Conservation (phyloP, 2,113 vertebrate species). For the Cololabis saira region DNA sequence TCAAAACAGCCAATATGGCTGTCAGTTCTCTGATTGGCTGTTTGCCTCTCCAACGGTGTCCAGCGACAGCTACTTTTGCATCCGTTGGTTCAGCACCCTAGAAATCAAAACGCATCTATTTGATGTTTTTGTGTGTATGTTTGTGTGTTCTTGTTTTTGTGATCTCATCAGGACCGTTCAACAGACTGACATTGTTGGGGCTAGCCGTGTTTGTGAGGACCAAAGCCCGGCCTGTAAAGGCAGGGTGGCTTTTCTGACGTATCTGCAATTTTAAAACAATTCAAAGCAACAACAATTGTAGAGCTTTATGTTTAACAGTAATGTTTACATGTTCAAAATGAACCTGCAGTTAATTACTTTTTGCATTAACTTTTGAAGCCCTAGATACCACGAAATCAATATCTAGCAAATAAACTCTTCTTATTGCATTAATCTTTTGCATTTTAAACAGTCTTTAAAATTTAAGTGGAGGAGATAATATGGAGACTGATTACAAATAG, state of each 20-base stretch:
- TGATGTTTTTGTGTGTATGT: too few species aligned
- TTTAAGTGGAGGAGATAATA: neutral
- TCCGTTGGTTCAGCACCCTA: too few species aligned
- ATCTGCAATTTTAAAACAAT: conserved; percentile 20
- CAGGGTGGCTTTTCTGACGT: neutral
- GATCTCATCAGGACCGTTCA: too few species aligned
- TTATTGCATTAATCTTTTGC: neutral
- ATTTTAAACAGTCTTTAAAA: conserved; percentile 11
- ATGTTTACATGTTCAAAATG: conserved; percentile 7
- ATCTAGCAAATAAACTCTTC: neutral
- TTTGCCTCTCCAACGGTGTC: too few species aligned
- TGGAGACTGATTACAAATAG: conserved; percentile 19
- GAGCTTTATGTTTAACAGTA: conserved; percentile 2
- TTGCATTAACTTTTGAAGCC: neutral
- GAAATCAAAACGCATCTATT: too few species aligned
- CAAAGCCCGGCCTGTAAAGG: too few species aligned
- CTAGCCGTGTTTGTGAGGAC: too few species aligned
- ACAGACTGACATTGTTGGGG: too few species aligned
- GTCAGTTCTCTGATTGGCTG: too few species aligned
- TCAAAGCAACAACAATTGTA: conserved; percentile 19
- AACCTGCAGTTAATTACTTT: conserved; percentile 18
- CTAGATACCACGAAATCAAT: neutral
- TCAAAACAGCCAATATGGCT: too few species aligned
- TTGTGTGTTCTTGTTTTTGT: too few species aligned
- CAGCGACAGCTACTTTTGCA: too few species aligned